Evolutionary conservation across 2,113 vertebrate genomes (phyloP), one percentile per base, ranked within the genome.

Genomic region (Nesoenas mayeri): DNA sequence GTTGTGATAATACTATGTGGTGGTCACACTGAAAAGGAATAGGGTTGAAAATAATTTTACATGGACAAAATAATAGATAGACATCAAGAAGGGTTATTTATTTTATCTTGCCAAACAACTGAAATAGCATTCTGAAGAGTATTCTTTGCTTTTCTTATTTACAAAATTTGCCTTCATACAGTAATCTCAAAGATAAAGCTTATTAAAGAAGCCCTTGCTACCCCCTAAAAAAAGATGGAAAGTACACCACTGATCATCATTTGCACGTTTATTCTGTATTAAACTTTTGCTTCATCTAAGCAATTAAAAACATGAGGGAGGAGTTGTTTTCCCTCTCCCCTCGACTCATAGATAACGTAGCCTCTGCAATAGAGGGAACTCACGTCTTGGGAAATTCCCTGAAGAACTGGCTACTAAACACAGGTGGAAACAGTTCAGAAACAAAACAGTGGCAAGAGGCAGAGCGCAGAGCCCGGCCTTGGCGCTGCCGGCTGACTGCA

Each of bases 331-430:
- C 50, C 38, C n/a, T 25, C 44, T 70, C 36, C 31, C 19, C 48
- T 58, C 0, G 0, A 57, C 12, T 32, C 2, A 9, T 9, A 26
- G 0, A 6, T 26, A 57, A 34, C 42, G 9, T 1, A 17, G 34
- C 28, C 34, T 26, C 25, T 28, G 29, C 36, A 36, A 40, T 0
- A 81, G 36, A 58, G 0, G 2, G 14, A 87, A 38, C 42, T 44
- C 28, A 3, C 2, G 0, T 22, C 29, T 61, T 25, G 1, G 26
- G 44, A 38, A 51, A 64, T 20, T 18, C 50, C 36, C 28, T 29
- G 54, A 73, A 50, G 22, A 73, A 56, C 40, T 22, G 57, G 18
- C 50, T 64, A 21, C 28, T 66, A 56, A 64, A 71, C 7, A 71
- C 29, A 66, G 38, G 47, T 21, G 71, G 18, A 18, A 88, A 57